Evolutionary conservation across 2,888 invertebrate genomes (phyloP).

Genomic region (Stictocephala bisonia): DNA sequence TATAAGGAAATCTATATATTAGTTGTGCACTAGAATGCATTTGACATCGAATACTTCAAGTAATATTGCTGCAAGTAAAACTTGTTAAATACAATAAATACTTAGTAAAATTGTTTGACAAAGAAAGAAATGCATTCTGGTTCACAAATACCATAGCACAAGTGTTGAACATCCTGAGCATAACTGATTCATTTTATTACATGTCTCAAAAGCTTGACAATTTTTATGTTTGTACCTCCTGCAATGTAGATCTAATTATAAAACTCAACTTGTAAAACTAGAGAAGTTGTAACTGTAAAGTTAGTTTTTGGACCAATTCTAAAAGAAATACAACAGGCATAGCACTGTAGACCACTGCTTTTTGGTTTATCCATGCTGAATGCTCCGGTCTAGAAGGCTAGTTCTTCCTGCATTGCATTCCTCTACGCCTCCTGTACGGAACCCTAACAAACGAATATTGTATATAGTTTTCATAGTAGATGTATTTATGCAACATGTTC

Average conservation of each 20-base stretch:
- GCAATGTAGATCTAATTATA: background rate
- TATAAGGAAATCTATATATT: conserved; percentile 19
- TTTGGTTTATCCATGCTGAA: background rate
- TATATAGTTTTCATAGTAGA: conserved; percentile 48
- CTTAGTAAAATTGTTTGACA: background rate
- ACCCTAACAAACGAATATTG: conserved; percentile 34
- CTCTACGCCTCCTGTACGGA: background rate
- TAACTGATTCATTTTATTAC: background rate
- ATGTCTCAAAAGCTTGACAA: conserved; percentile 37
- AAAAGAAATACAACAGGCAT: too few species aligned
- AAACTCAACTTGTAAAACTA: background rate
- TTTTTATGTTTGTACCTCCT: conserved; percentile 18
- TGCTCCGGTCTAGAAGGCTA: conserved; percentile 27
- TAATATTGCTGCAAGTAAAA: too few species aligned
- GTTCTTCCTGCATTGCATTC: conserved; percentile 37
- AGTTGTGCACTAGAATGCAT: conserved; percentile 35
- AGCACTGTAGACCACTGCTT: conserved; percentile 1
- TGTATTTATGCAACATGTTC: conserved; percentile 48
- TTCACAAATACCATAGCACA: conserved; percentile 35
- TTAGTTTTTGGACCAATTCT: conserved; percentile 39
- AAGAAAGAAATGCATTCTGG: conserved; percentile 23
- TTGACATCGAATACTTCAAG: background rate
- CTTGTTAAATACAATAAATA: too few species aligned
- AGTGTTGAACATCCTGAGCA: conserved; percentile 17
- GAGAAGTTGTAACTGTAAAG: conserved; percentile 16